Conservation (phyloP, 2,113 vertebrate species). For the Pionites leucogaster region DNA sequence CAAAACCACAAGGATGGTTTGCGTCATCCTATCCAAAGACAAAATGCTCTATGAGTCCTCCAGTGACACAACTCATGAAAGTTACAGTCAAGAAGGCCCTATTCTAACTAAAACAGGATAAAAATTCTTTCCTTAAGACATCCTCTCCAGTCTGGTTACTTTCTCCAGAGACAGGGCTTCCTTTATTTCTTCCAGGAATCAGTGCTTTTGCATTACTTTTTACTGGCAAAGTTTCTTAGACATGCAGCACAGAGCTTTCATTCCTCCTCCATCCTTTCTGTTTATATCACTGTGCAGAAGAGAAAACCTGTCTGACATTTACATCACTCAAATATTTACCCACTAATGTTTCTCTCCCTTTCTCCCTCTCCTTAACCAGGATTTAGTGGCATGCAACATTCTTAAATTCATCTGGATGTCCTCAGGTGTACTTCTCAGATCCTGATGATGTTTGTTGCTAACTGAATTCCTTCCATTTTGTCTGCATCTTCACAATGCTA, state of each 20-base stretch:
- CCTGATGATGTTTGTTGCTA: background rate
- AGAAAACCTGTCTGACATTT: background rate
- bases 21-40: background rate
- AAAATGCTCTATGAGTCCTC: background rate
- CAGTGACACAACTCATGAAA: fast-evolving
- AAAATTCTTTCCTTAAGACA: background rate
- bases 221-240: background rate
- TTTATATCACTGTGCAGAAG: background rate
- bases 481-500: background rate
- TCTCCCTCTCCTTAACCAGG: background rate
- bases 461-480: background rate
- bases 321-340: background rate
- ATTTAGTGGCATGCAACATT: background rate
- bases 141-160: background rate
- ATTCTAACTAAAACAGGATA: background rate
- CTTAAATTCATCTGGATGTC: background rate
- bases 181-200: background rate
- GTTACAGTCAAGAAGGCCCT: background rate
- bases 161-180: background rate
- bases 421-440: background rate
- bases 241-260: background rate
- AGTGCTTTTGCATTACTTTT: background rate
- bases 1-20: background rate
- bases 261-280: background rate
- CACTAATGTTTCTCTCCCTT: background rate